phyloP scores from a whole-genome alignment of 2,888 invertebrate species.

The Amphipoea lucens region DNA sequence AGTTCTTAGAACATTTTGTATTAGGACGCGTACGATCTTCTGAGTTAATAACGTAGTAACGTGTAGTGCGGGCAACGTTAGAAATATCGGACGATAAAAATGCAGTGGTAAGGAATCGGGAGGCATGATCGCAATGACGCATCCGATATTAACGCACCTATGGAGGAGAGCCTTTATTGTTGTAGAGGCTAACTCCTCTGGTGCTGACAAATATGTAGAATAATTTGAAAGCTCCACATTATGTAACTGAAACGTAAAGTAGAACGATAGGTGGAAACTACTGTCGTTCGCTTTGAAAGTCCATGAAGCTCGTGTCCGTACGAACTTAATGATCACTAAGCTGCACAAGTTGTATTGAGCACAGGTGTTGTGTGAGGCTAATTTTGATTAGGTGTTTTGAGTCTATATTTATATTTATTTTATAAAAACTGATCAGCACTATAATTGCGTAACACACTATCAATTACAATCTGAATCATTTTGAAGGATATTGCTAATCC shows the following conservation, averaged over 20 bases:
- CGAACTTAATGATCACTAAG: conserved; percentile 35
- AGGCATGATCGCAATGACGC: neutral
- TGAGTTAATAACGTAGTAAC: neutral
- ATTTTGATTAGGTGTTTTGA: conserved; percentile 1
- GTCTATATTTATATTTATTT: neutral
- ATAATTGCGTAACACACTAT: no score
- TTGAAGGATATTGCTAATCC: no score
- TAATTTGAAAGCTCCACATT: conserved; percentile 12
- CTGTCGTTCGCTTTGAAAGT: conserved; percentile 21
- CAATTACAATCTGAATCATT: no score
- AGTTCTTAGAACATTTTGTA: neutral
- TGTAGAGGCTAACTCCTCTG: conserved; percentile 3
- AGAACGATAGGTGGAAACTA: neutral
- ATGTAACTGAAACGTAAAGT: conserved; percentile 13
- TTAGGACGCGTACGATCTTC: neutral
- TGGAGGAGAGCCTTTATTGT: conserved; percentile 2
- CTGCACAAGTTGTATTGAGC: conserved; percentile 7
- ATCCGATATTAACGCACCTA: neutral
- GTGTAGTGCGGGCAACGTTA: neutral
- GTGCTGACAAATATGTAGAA: conserved; percentile 29
- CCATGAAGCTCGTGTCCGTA: neutral
- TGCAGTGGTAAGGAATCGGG: neutral
- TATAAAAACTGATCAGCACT: no score
- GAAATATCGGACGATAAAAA: neutral
- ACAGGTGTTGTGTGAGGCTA: neutral